Evolutionary conservation across 2,797 vertebrate genomes (phyloP).

Genomic region (Oophaga sylvatica): DNA sequence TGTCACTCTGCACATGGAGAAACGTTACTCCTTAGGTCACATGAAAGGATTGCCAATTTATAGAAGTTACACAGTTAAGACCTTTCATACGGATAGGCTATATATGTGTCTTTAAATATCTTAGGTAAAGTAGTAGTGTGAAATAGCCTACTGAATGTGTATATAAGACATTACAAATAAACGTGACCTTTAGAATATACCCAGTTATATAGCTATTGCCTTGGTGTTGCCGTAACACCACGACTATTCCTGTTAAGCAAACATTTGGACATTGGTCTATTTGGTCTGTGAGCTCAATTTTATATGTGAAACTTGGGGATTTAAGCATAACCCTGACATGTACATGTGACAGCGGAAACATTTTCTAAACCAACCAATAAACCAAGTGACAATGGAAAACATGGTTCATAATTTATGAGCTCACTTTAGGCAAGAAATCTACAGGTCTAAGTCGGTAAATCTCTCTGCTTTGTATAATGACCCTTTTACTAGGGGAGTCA

Average conservation of each 20-base stretch:
- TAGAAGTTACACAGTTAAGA: not conserved
- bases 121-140: not conserved
- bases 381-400: constrained; percentile 61
- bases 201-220: not conserved
- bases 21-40: too few species aligned
- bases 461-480: constrained; percentile 62
- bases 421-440: constrained; percentile 61
- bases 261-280: constrained; percentile 14
- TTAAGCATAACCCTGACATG: constrained; percentile 62
- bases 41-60: too few species aligned
- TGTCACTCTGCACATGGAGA: too few species aligned
- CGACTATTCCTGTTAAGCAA: constrained; percentile 1
- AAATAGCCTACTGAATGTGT: not conserved
- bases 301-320: constrained; percentile 39
- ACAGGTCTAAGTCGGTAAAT: constrained; percentile 60
- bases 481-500: constrained; percentile 62
- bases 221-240: constrained; percentile 6
- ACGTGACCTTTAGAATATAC: not conserved
- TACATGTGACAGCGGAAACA: constrained; percentile 62
- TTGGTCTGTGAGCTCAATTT: constrained; percentile 20
- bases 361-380: constrained; percentile 57
- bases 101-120: not conserved
- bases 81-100: not conserved
- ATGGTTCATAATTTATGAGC: constrained; percentile 8
- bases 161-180: not conserved